Evolutionary conservation across 2,797 vertebrate species (phyloP).

Genomic region (Micrastur ruficollis): DNA sequence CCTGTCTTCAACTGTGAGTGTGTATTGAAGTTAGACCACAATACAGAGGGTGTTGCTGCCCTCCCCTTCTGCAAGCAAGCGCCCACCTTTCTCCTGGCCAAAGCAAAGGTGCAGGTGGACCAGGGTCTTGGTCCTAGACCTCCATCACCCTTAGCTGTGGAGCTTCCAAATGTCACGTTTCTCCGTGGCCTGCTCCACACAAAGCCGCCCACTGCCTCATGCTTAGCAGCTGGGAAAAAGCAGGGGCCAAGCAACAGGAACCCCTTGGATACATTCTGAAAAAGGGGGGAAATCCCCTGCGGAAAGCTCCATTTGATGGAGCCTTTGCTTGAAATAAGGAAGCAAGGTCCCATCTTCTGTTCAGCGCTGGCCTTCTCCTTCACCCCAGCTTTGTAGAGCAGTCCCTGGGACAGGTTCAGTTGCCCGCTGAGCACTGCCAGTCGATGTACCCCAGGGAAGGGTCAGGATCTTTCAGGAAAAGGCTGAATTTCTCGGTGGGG

Average conservation of each 20-base stretch:
- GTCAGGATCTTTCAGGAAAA: not conserved
- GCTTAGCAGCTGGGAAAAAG: not conserved
- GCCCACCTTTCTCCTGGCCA: not conserved
- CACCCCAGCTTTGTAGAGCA: not conserved
- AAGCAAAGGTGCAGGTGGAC: not conserved
- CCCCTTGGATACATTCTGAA: not conserved
- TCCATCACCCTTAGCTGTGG: too few relatives aligned
- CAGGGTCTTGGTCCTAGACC: not conserved
- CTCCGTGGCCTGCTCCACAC: not conserved
- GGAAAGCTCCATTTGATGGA: not conserved
- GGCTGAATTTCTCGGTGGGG: not conserved
- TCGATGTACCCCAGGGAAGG: not conserved
- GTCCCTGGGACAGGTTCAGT: not conserved
- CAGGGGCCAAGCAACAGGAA: not conserved
- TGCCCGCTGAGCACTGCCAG: not conserved
- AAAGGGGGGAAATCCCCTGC: accelerated
- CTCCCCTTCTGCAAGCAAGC: not conserved
- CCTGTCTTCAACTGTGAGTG: not conserved
- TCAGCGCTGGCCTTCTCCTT: not conserved
- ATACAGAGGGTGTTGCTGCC: not conserved
- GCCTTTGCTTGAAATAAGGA: not conserved
- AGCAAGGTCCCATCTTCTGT: not conserved
- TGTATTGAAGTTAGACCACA: accelerated
- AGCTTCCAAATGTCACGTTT: not conserved
- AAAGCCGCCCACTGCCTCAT: not conserved